phyloP scores from a whole-genome alignment of 2,113 vertebrate species.

The Candoia aspera region DNA sequence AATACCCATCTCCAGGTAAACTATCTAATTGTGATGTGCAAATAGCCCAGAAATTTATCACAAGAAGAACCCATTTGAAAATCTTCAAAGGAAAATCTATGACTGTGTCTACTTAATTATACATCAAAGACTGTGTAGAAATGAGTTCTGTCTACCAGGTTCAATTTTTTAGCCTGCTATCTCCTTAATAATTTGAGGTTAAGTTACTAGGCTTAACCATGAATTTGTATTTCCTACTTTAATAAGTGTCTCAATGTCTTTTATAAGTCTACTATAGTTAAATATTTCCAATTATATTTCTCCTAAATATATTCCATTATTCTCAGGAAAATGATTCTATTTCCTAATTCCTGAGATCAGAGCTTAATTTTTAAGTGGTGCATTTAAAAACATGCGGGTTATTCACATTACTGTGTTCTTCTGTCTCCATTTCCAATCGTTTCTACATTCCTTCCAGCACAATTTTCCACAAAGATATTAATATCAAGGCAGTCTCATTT shows the following conservation, averaged over 20 bases:
- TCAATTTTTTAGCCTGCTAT: constrained; percentile 51
- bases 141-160: constrained; percentile 59
- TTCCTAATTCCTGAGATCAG: constrained; percentile 45
- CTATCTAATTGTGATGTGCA: constrained; percentile 40
- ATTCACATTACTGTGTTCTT: constrained; percentile 48
- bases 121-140: constrained; percentile 68
- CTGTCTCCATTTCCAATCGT: constrained; percentile 57
- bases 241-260: constrained; percentile 50
- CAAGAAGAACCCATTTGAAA: constrained; percentile 64
- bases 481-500: constrained; percentile 41
- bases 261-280: constrained; percentile 46
- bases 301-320: constrained; percentile 40
- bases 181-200: constrained; percentile 54
- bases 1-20: constrained; percentile 4
- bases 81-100: constrained; percentile 65
- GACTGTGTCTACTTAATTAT: constrained; percentile 70
- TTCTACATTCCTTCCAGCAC: constrained; percentile 44
- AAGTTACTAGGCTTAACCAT: constrained; percentile 59
- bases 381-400: constrained; percentile 57
- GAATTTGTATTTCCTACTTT: constrained; percentile 48
- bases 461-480: constrained; percentile 47
- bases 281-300: constrained; percentile 49
- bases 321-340: constrained; percentile 47
- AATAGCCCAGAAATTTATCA: constrained; percentile 44
- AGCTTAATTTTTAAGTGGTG: constrained; percentile 44